Evolutionary conservation across 1,140 invertebrate genomes (phyloP).

Genomic region (Drosophila truncata): DNA sequence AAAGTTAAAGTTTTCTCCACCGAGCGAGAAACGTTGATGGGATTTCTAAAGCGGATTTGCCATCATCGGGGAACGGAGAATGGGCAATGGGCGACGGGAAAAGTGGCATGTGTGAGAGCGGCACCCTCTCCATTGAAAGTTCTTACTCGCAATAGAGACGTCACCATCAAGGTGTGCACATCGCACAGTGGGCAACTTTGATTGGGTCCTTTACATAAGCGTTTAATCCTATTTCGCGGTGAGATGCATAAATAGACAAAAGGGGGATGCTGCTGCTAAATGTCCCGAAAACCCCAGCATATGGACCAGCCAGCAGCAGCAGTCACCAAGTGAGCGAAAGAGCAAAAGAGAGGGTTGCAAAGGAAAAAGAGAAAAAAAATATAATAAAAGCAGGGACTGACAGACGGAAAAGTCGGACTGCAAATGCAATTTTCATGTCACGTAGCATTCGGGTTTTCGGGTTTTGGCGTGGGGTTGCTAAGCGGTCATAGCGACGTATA

Average conservation of each 20-base stretch:
- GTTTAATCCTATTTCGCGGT: conserved; percentile 85
- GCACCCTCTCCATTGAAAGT: conserved; percentile 6
- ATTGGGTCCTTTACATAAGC: conserved; percentile 84
- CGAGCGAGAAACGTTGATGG: conserved; percentile 56
- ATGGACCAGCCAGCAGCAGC: conserved; percentile 52
- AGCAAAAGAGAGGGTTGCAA: conserved; percentile 26
- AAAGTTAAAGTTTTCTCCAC: conserved; percentile 60
- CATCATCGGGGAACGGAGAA: not conserved
- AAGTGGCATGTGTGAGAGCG: conserved; percentile 59
- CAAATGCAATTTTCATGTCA: conserved; percentile 84
- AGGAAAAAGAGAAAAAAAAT: not conserved
- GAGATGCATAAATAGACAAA: conserved; percentile 84
- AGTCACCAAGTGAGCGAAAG: conserved; percentile 23
- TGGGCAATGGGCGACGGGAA: conserved; percentile 45
- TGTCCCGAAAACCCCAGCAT: conserved; percentile 62
- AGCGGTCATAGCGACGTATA: conserved; percentile 63
- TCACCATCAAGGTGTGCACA: conserved; percentile 73
- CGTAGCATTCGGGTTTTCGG: conserved; percentile 66
- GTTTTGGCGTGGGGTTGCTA: conserved; percentile 40
- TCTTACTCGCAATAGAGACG: conserved; percentile 57
- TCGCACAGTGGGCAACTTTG: conserved; percentile 70
- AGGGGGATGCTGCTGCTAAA: conserved; percentile 57
- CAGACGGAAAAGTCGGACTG: conserved; percentile 51
- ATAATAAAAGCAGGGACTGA: conserved; percentile 15
- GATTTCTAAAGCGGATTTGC: conserved; percentile 78